Percentiles rank a stretch among this genome's conserved stretches.
phyloP scores from a whole-genome alignment of 2,113 vertebrate species.

The Hassar affinis region DNA sequence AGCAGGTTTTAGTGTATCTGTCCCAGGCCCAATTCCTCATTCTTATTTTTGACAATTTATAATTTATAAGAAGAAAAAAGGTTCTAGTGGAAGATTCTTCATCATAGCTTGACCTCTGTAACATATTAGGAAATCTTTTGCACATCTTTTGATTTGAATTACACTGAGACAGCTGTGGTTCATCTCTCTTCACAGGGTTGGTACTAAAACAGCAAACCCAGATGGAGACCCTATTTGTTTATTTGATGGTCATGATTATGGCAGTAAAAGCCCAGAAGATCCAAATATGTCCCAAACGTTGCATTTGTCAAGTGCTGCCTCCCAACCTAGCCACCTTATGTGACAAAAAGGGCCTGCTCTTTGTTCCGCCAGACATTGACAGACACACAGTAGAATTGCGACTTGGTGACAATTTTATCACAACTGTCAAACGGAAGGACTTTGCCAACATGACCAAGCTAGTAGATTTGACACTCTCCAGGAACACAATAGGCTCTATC shows the following conservation, averaged over 20 bases:
- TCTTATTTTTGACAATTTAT: conserved; percentile 26
- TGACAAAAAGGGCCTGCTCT: conserved; percentile 97
- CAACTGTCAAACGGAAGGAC: conserved; percentile 92
- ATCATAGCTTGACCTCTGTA: neutral
- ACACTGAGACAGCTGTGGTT: conserved; percentile 20
- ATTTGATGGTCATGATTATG: conserved; percentile 86
- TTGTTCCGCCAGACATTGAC: conserved; percentile 96
- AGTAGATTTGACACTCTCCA: conserved; percentile 93
- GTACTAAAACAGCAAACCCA: conserved; percentile 75
- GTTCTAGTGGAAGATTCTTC: conserved; percentile 1
- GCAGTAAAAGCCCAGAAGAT: conserved; percentile 91
- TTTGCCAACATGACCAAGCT: conserved; percentile 98
- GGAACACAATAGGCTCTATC: conserved; percentile 95
- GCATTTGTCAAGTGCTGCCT: conserved; percentile 94
- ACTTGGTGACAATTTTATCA: conserved; percentile 97
- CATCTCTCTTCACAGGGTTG: conserved; percentile 71
- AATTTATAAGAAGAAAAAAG: conserved; percentile 3
- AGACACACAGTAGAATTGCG: conserved; percentile 94
- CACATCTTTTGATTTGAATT: conserved; percentile 15
- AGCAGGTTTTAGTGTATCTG: conserved; percentile 24
- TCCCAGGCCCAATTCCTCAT: conserved; percentile 45
- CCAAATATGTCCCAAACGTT: conserved; percentile 97
- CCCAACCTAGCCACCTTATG: conserved; percentile 96
- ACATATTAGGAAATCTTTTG: conserved; percentile 18
- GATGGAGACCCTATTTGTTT: conserved; percentile 96